A percentile compares a stretch with the other conserved stretches of the same genome.
These are phyloP conservation scores for Falco punctatus DNA, from an alignment of 2,113 vertebrate species.

Conservation along the genomic window DNA sequence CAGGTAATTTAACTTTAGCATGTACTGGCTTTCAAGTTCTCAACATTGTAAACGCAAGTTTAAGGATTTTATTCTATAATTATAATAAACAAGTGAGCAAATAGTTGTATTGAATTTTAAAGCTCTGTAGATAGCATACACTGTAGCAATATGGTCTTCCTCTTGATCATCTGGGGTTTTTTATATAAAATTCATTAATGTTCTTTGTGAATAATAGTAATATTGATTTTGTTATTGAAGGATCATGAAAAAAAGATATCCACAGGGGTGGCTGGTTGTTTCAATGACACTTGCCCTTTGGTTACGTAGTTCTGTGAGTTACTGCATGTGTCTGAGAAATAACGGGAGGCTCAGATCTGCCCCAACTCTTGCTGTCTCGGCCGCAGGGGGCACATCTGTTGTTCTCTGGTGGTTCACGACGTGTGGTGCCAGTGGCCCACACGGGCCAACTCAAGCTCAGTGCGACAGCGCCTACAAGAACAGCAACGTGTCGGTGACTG, in stretches of 20 bases:
- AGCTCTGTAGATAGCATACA: not conserved
- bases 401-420: conserved; percentile 83
- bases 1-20: not conserved
- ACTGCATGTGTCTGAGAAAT: not conserved
- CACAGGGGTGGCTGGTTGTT: not conserved
- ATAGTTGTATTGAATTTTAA: not conserved
- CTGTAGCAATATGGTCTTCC: not conserved
- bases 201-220: not conserved
- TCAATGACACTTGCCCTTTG: not conserved
- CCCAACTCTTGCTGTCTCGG: not conserved
- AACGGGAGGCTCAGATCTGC: not conserved
- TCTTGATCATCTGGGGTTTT: not conserved
- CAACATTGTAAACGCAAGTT: not conserved
- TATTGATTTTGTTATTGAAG: not conserved
- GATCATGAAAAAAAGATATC: not conserved
- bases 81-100: not conserved
- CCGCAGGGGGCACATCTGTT: conserved; percentile 13
- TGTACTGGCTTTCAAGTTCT: not conserved
- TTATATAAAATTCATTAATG: not conserved
- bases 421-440: conserved; percentile 84
- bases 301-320: not conserved
- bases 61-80: not conserved
- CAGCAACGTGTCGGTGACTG: conserved; percentile 80
- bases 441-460: conserved; percentile 87
- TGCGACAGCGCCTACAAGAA: conserved; percentile 84